Evolutionary conservation across 2,888 invertebrate genomes (phyloP), one percentile per base, ranked within the genome.

Genomic region (Villa cingulata): DNA sequence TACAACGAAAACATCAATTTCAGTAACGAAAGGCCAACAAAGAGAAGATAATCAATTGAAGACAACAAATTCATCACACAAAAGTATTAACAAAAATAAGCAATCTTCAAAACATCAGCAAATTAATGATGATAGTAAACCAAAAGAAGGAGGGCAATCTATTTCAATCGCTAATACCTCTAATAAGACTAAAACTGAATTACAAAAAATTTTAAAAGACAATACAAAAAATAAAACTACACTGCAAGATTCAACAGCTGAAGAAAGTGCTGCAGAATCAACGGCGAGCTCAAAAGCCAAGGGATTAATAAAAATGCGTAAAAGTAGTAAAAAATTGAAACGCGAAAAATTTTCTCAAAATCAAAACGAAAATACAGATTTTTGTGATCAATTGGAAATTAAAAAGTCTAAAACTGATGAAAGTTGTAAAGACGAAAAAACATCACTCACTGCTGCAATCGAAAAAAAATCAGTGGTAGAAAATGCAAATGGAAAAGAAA

Each of bases 261-360:
- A 32, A 32, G 29, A 32, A 32, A 32, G 29, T 32, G 29, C 29
- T 12, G 12, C 29, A 12, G 29, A 32, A 32, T 32, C 29, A 12
- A 32, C 29, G 3, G 12, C 29, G 3, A 32, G 29, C 12, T 32
- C 29, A 32, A 32, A 32, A 12, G 7, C 36, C 34, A 42, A 34
- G 19, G 27, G 17, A 6, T n/a, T 27, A 2, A 17, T 29, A 5
- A 38, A 27, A 5, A 2, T 14, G 14, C 19, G 12, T 12, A 37
- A 17, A 6, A 39, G 29, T 23, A 37, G 18, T 14, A 17, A 32
- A 12, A 32, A 32, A 12, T 32, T 32, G 12, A 32, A 46, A 23
- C 16, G n/a, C 12, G 42, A 46, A 46, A 36, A 19, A 17, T 37
- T 42, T 27, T 37, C 19, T 16, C 41, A 46, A 27, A 46, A 42